These are phyloP conservation scores for Epinotia brunnichana DNA, from an alignment of 2,888 invertebrate species.

Conservation along the genomic window DNA sequence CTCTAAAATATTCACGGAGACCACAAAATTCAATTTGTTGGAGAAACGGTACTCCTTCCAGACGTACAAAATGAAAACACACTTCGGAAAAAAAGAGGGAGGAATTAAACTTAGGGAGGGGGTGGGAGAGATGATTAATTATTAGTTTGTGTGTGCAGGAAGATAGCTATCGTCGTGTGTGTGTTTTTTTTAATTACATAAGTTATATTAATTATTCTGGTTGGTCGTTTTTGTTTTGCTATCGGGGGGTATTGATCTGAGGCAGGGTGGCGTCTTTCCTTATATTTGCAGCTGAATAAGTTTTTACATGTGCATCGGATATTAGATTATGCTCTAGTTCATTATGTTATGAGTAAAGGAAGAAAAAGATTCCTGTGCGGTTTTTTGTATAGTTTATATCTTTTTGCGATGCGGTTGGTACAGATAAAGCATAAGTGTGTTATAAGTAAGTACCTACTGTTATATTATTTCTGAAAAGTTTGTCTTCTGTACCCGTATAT, in stretches of 20 bases:
- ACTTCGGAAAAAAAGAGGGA: constrained; percentile 70
- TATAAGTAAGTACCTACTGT: background rate
- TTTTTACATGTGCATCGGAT: constrained; percentile 25
- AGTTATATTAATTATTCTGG: constrained; percentile 39
- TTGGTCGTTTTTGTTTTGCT: constrained; percentile 16
- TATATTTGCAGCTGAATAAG: constrained; percentile 17
- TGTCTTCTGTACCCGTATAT: background rate
- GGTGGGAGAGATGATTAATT: constrained; percentile 79
- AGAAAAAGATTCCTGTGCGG: background rate
- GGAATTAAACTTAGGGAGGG: constrained; percentile 76
- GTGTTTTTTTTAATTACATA: constrained; percentile 43
- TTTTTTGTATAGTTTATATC: background rate
- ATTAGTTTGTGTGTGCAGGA: constrained; percentile 82
- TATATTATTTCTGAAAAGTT: background rate
- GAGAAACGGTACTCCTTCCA: constrained; percentile 66
- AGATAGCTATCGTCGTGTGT: constrained; percentile 60
- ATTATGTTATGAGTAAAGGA: constrained; percentile 18
- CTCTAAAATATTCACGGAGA: constrained; percentile 78
- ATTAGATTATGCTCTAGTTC: constrained; percentile 16
- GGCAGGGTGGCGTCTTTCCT: constrained; percentile 2
- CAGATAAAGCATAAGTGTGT: background rate
- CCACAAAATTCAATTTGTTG: constrained; percentile 83
- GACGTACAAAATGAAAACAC: constrained; percentile 80
- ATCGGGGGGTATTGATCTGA: constrained; percentile 31
- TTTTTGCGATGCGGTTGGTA: background rate